Evolutionary conservation across 2,113 vertebrate genomes (phyloP), one percentile per base, ranked within the genome.

Genomic region (Meriones unguiculatus): DNA sequence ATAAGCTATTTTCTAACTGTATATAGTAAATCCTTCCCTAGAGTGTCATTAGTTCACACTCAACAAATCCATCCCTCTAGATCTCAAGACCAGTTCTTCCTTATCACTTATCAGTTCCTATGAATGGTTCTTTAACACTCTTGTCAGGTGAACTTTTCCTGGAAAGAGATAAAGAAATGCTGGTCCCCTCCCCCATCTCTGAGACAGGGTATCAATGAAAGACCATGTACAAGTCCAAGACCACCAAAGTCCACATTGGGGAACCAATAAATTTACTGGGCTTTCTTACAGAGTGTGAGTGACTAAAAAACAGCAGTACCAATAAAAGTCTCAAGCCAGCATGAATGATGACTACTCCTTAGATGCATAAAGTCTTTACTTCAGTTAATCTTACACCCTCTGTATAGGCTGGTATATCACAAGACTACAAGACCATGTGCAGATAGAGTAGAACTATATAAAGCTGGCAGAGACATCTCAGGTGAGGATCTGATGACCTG

Each of bases 11-110:
- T 91, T 88, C 41, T 87, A 89, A 64, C 30, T 64, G 17, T 64
- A 87, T 82, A 64, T 32, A 77, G 12, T 3, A n/a, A 50, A 86
- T 77, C 85, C 95, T 87, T 93, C 73, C 38, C 87, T 32, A 15
- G 57, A 54, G 62, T 80, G 41, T 80, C 75, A 41, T 38, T 52
- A 92, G 57, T 91, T 95, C 81, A 95, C 24, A 93, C n/a, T 85
- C 75, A 91, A 93, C 12, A 75, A 94, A 91, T 89, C 92, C 77
- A 85, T 50, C 73, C 65, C 65, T 91, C 32, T 70, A 41, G 38
- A 93, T 25, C 59, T 85, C 86, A 73, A 50, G 7, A 38, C n/a
- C 70, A 89, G 46, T 57, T 95, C 89, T 93, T 87, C 78, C 50
- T 84, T 50, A 30, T 65, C 59, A 91, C 57, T 88, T 76, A 78